Percentiles rank a stretch among this genome's conserved stretches.
Evolutionary conservation across 2,797 vertebrate genomes (phyloP).

Genomic region (Lemur catta): DNA sequence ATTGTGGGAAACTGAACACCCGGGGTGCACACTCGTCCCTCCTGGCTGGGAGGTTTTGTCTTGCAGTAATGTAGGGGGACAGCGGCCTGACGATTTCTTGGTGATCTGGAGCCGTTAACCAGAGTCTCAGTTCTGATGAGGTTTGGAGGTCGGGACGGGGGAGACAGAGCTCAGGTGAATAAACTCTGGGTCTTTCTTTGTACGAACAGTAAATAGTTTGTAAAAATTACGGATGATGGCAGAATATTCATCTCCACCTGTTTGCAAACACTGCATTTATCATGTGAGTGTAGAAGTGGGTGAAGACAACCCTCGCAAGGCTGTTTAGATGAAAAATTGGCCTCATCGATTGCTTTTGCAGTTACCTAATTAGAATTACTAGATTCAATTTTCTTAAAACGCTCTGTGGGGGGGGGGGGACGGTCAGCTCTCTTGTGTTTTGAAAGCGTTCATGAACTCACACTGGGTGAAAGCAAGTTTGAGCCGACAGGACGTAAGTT

Average conservation of each 20-base stretch:
- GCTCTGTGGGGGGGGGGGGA: constrained; percentile 67
- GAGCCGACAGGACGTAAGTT: constrained; percentile 87
- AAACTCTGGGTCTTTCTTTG: neutral
- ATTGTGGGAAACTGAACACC: accelerated
- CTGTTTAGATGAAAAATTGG: neutral
- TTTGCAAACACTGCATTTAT: neutral
- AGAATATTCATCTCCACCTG: neutral
- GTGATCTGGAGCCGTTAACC: accelerated
- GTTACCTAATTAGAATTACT: neutral
- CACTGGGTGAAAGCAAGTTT: constrained; percentile 91
- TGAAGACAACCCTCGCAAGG: neutral
- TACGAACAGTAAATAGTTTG: neutral
- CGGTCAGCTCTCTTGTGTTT: constrained; percentile 88
- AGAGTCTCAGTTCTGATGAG: too few species aligned
- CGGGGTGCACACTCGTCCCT: accelerated
- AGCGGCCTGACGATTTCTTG: accelerated
- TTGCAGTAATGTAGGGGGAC: neutral
- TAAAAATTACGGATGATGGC: neutral
- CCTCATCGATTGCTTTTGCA: neutral
- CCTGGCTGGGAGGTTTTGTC: neutral
- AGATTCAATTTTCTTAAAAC: constrained; percentile 5
- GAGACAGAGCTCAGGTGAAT: neutral
- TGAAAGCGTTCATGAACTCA: constrained; percentile 89
- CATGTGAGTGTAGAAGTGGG: accelerated
- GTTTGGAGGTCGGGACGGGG: neutral